Percentiles rank a stretch among this genome's conserved stretches.
These are phyloP conservation scores for Drosophila bocki DNA, from an alignment of 1,140 invertebrate species.

Conservation along the genomic window DNA sequence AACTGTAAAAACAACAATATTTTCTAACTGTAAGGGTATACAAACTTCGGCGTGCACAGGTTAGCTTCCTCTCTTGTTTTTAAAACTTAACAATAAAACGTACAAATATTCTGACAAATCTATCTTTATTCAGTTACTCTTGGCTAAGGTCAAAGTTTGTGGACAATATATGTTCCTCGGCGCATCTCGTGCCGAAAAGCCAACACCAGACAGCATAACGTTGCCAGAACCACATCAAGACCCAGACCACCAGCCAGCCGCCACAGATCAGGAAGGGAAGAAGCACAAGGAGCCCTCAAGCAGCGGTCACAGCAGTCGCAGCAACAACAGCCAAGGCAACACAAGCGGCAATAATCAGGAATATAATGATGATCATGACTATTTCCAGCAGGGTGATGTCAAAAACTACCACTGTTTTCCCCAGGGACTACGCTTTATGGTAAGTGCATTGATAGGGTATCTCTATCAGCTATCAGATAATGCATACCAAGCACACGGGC, in stretches of 20 bases:
- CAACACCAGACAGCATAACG: constrained; percentile 3
- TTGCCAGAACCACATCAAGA: constrained; percentile 3
- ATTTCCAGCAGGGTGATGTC: no score
- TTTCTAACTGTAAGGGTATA: no score
- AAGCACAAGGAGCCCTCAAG: constrained; percentile 1
- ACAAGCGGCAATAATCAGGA: neutral
- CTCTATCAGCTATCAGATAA: neutral
- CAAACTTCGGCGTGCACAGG: no score
- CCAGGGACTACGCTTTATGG: neutral
- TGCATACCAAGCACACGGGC: neutral
- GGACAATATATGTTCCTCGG: neutral
- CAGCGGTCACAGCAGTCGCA: constrained; percentile 1
- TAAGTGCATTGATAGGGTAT: constrained; percentile 9
- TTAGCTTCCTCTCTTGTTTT: no score
- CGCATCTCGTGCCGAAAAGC: neutral
- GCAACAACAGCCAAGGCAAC: neutral
- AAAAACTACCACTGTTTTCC: neutral
- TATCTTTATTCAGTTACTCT: neutral
- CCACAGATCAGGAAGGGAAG: neutral
- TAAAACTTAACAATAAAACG: no score
- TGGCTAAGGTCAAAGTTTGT: neutral
- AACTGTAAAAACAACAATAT: no score
- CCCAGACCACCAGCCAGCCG: constrained; percentile 1
- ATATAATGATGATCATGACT: constrained; percentile 3
- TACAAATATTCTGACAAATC: neutral